These are phyloP conservation scores for Menidia beryllina DNA, from an alignment of 2,113 vertebrate species.

Conservation along the genomic window DNA sequence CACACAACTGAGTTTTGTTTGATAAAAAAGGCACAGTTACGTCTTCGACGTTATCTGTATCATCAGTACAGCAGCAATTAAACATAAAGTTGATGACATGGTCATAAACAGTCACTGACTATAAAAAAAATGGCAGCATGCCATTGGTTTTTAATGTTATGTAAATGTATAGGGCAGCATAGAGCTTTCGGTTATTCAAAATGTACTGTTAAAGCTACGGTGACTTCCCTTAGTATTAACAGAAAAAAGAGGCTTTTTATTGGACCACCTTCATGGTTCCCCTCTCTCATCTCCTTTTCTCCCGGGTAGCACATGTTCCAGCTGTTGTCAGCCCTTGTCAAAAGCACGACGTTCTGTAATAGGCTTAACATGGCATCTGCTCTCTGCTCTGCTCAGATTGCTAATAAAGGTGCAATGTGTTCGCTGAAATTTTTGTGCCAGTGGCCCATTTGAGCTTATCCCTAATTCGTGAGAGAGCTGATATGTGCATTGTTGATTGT, in stretches of 20 bases:
- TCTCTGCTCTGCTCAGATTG: constrained; percentile 66
- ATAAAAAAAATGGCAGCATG: neutral
- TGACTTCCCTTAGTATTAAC: too few relatives aligned
- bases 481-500: constrained; percentile 11
- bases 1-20: neutral
- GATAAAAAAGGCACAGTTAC: neutral
- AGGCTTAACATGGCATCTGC: constrained; percentile 62
- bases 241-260: too few relatives aligned
- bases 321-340: constrained; percentile 63
- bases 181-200: too few relatives aligned
- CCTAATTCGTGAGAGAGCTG: constrained; percentile 21
- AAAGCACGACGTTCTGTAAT: constrained; percentile 70
- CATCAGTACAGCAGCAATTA: too few relatives aligned
- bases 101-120: neutral
- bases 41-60: neutral
- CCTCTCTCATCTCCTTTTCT: too few relatives aligned
- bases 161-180: too few relatives aligned
- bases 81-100: neutral
- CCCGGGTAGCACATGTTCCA: constrained; percentile 55
- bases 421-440: constrained; percentile 52
- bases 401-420: constrained; percentile 72
- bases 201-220: too few relatives aligned
- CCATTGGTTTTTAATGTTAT: too few relatives aligned
- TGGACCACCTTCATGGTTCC: neutral
- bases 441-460: constrained; percentile 60